Evolutionary conservation across 2,113 vertebrate genomes (phyloP).

Genomic region (Xiphias gladius): DNA sequence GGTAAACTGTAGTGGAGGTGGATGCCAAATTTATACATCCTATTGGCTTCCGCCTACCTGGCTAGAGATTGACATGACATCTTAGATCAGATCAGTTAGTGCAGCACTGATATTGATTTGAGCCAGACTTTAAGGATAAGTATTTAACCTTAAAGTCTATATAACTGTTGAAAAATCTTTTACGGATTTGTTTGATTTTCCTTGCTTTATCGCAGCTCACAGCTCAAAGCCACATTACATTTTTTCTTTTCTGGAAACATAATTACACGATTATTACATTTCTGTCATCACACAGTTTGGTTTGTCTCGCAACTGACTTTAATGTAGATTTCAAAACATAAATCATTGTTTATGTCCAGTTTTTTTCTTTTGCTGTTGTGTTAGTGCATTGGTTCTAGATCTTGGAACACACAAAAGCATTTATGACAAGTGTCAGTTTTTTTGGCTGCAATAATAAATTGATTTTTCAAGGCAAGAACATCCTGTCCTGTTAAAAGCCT

Average conservation of each 20-base stretch:
- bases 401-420: not conserved
- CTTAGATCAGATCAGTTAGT: constrained; percentile 54
- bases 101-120: constrained; percentile 36
- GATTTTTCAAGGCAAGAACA: not conserved
- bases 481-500: constrained; percentile 9
- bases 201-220: not conserved
- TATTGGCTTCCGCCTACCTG: constrained; percentile 44
- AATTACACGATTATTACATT: not conserved
- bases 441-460: not conserved
- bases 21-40: constrained; percentile 48
- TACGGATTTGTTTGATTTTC: constrained; percentile 8
- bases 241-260: not conserved
- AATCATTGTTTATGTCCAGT: not conserved
- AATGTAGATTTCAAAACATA: not conserved
- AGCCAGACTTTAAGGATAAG: not conserved
- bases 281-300: not conserved
- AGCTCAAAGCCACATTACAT: not conserved
- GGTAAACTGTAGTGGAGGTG: constrained; percentile 51
- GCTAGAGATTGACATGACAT: constrained; percentile 31
- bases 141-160: too few species aligned
- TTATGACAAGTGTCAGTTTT: not conserved
- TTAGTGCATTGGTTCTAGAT: not conserved
- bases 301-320: not conserved
- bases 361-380: not conserved
- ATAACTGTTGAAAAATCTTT: constrained; percentile 1